phyloP scores from a whole-genome alignment of 2,888 invertebrate genomes.

The Polydrusus cervinus region DNA sequence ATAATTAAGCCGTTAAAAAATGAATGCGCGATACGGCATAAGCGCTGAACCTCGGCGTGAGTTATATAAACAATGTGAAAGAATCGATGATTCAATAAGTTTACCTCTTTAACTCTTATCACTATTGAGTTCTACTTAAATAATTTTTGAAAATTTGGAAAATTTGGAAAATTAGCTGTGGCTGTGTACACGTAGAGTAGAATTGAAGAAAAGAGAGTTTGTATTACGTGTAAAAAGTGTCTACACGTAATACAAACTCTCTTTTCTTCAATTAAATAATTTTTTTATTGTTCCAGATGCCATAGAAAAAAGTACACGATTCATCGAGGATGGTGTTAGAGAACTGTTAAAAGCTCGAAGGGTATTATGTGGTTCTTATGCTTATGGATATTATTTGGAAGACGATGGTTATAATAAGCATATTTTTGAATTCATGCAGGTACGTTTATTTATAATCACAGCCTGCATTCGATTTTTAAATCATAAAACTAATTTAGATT shows the following conservation, averaged over 20 bases:
- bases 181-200: too few species aligned
- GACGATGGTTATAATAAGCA: slow-evolving; percentile 79
- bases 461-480: not conserved
- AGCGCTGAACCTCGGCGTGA: too few species aligned
- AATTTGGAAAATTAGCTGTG: too few species aligned
- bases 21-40: too few species aligned
- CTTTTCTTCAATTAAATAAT: too few species aligned
- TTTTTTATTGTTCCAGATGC: slow-evolving; percentile 64
- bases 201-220: too few species aligned
- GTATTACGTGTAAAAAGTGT: too few species aligned
- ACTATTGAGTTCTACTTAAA: slow-evolving; percentile 14
- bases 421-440: slow-evolving; percentile 82
- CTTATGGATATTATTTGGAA: slow-evolving; percentile 80
- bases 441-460: slow-evolving; percentile 61
- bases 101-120: not conserved
- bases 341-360: slow-evolving; percentile 78
- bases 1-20: too few species aligned
- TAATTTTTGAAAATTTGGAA: too few species aligned
- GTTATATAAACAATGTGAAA: too few species aligned
- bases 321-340: slow-evolving; percentile 78
- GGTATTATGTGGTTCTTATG: slow-evolving; percentile 79
- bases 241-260: too few species aligned
- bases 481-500: not conserved
- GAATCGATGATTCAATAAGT: too few species aligned
- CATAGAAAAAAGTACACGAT: slow-evolving; percentile 71